phyloP scores from a whole-genome alignment of 2,113 vertebrate species.

The Erythrocercus mccallii region DNA sequence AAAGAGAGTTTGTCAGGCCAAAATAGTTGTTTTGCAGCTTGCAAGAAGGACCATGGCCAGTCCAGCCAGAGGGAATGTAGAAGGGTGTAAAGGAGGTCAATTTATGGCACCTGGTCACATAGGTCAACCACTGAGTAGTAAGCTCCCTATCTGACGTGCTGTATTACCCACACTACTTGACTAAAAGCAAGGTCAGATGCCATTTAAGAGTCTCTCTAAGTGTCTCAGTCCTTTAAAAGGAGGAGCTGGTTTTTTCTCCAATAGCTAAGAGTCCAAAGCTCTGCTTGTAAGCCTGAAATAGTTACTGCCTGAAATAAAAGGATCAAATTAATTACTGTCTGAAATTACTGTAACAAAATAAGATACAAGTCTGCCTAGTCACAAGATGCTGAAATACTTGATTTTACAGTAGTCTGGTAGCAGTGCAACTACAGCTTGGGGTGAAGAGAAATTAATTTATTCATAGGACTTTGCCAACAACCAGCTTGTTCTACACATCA shows the following conservation, averaged over 20 bases:
- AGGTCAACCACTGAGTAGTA: background rate
- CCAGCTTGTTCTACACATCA: background rate
- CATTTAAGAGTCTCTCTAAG: background rate
- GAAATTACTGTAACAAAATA: slow-evolving; percentile 15
- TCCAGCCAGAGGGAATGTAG: background rate
- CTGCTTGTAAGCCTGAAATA: background rate
- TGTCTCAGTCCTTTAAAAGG: background rate
- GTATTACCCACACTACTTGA: background rate
- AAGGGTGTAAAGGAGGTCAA: background rate
- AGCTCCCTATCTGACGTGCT: background rate
- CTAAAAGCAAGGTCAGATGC: background rate
- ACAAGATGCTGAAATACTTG: background rate
- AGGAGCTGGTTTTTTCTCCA: background rate
- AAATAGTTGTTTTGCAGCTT: background rate
- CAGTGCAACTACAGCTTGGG: background rate
- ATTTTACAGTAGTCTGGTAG: background rate
- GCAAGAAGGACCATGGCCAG: background rate
- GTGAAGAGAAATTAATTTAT: background rate
- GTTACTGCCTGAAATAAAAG: slow-evolving; percentile 14
- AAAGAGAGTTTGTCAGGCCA: background rate
- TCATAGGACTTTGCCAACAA: background rate
- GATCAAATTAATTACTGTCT: slow-evolving; percentile 22
- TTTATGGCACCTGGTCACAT: background rate
- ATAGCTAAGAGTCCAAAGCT: background rate
- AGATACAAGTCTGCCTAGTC: slow-evolving; percentile 9